These are phyloP conservation scores for Ruditapes philippinarum DNA, from an alignment of 1,140 invertebrate species.

Conservation along the genomic window DNA sequence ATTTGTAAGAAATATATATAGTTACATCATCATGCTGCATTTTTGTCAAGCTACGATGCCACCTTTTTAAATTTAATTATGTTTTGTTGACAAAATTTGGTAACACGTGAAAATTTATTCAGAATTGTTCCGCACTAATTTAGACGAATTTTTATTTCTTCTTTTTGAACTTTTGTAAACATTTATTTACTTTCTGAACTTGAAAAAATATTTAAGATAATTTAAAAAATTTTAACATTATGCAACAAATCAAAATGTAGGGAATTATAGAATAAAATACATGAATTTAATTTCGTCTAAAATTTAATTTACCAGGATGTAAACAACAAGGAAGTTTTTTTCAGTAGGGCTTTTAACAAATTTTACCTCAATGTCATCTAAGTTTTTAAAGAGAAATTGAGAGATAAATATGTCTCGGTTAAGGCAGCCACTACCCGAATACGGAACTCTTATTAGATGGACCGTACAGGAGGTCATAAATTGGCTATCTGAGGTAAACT, in stretches of 20 bases:
- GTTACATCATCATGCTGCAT: conserved; percentile 87
- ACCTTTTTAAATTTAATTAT: neutral
- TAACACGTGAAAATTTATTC: neutral
- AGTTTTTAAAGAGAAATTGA: neutral
- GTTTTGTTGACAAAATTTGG: neutral
- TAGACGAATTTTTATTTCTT: neutral
- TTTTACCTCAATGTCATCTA: neutral
- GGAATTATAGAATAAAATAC: too few relatives aligned
- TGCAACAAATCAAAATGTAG: too few relatives aligned
- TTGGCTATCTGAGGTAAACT: conserved; percentile 42
- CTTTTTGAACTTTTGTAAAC: too few relatives aligned
- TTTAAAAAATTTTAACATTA: too few relatives aligned
- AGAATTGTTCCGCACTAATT: neutral
- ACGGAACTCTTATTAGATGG: conserved; percentile 48
- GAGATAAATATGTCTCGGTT: conserved; percentile 9
- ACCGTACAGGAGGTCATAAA: conserved; percentile 64
- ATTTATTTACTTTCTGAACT: too few relatives aligned
- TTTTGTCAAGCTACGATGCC: conserved; percentile 29
- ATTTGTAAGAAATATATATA: conserved; percentile 64
- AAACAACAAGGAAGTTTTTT: conserved; percentile 46
- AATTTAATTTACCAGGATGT: conserved; percentile 15
- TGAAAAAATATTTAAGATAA: too few relatives aligned
- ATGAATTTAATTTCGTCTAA: neutral
- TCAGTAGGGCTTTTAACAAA: neutral
- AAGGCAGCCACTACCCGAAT: conserved; percentile 44